phyloP scores from a whole-genome alignment of 1,140 invertebrate genomes.

The Zaprionus camerounensis region DNA sequence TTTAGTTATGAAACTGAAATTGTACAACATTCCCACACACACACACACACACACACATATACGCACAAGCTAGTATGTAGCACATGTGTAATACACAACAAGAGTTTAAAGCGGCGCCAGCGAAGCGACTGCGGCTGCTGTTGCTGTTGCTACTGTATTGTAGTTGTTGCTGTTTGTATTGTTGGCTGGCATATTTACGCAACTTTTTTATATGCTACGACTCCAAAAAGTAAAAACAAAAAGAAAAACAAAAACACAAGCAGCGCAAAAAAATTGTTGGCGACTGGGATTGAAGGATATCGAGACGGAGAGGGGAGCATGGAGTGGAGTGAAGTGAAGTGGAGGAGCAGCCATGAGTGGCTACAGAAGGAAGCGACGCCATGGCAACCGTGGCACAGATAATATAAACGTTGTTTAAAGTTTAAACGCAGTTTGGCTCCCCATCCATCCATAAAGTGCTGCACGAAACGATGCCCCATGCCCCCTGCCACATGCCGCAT shows the following conservation, averaged over 20 bases:
- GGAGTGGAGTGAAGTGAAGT: background rate
- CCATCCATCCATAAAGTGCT: constrained; percentile 69
- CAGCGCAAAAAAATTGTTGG: constrained; percentile 42
- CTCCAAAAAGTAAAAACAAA: constrained; percentile 39
- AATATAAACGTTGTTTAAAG: constrained; percentile 80
- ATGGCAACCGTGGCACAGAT: constrained; percentile 44
- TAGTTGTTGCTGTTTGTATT: constrained; percentile 40
- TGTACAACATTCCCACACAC: constrained; percentile 58
- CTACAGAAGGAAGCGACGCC: constrained; percentile 16
- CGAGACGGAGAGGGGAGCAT: background rate
- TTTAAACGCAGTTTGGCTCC: constrained; percentile 59
- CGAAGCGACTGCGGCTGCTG: constrained; percentile 21
- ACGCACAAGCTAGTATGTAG: constrained; percentile 4
- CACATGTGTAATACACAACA: constrained; percentile 55
- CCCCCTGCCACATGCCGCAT: background rate
- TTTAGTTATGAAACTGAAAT: constrained; percentile 81
- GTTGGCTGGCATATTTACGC: constrained; percentile 69
- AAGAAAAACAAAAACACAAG: constrained; percentile 24
- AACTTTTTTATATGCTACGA: constrained; percentile 61
- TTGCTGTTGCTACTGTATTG: background rate
- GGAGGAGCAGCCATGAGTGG: background rate
- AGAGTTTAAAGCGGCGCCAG: constrained; percentile 61
- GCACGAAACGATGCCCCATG: constrained; percentile 51
- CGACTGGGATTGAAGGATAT: constrained; percentile 56
- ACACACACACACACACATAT: constrained; percentile 17